Base-by-base conservation (phyloP, 2,797 vertebrate species). In the Lophius americanus region DNA sequence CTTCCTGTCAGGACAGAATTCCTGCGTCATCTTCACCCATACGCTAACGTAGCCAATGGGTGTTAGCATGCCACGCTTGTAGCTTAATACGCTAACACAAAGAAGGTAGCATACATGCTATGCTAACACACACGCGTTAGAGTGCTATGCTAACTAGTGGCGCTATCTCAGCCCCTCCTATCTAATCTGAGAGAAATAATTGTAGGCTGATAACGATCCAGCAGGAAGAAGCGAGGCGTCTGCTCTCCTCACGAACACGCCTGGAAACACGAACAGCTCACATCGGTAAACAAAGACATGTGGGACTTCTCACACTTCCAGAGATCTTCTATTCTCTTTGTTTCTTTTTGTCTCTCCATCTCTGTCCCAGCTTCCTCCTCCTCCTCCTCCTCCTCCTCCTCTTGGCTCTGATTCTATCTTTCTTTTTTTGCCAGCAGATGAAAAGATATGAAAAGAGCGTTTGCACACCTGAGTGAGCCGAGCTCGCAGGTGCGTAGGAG, bases 401-500 rank as follows among this genome's bases (percentile, higher is more conserved):
- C 60, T 61, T 75, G 65, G 75, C 74, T 60, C 51, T 32, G 35
- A 6, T 51, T 77, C 71, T 32, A 50, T 79, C 52, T 7, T 62
- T 85, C 33, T 52, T 46, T 47, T 42, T 41, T 9, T 7, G 39
- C 69, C 33, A 3, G 37, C 69, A 85, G 76, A 88, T 83, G 53
- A 81, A 78, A 86, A 86, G 79, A 71, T 82, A 68, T 60, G 74
- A 85, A 87, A 83, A 86, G 70, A 85, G 76, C 82, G 79, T 88
- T 85, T 82, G 80, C 79, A 81, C 88, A 86, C 91, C 89, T 89
- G 88, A 86, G 84, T 86, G 88, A 83, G 84, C 76, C 62, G 63
- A 85, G 78, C 83, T 78, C 6, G 64, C 86, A 90, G 82, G 87
- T 90, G 86, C 68, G 87, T 89, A 79, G 90, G 89, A 73, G 78